Conservation (phyloP, 1,140 invertebrate species). For the Drosophila hydei region DNA sequence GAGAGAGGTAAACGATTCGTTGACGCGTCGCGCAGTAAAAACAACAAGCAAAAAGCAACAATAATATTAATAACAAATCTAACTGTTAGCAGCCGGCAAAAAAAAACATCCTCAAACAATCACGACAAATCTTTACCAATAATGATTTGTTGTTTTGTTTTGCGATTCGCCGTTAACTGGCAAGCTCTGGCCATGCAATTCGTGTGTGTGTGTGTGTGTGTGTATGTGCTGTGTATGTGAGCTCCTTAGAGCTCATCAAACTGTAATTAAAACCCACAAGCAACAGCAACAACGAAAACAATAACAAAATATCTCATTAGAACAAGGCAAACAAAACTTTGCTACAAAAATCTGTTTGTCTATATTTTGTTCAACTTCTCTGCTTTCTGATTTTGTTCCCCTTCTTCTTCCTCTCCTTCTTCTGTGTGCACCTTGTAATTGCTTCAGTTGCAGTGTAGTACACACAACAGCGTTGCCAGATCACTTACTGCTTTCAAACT, state of each 20-base stretch:
- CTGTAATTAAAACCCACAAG: conserved; percentile 42
- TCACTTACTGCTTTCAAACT: neutral
- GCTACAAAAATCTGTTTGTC: too few relatives aligned
- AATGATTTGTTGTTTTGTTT: conserved; percentile 10
- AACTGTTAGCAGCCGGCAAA: conserved; percentile 35
- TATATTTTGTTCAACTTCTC: neutral
- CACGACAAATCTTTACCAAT: conserved; percentile 41
- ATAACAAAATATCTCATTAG: conserved; percentile 1
- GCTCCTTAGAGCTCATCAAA: conserved; percentile 56
- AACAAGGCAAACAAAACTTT: neutral
- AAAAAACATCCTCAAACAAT: conserved; percentile 8
- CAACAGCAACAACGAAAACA: conserved; percentile 19
- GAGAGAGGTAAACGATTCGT: conserved; percentile 64
- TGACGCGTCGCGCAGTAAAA: conserved; percentile 33
- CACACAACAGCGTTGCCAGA: conserved; percentile 58
- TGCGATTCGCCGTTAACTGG: neutral
- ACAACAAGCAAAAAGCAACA: conserved; percentile 25
- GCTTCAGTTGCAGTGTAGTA: conserved; percentile 19
- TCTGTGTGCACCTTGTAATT: neutral
- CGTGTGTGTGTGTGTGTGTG: conserved; percentile 13
- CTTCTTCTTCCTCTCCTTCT: neutral
- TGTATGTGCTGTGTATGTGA: conserved; percentile 31
- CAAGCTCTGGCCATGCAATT: neutral
- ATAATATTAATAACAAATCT: conserved; percentile 22
- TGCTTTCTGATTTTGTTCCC: too few relatives aligned